Evolutionary conservation across 2,888 invertebrate genomes (phyloP).

Genomic region (Eutolmus rufibarbis): DNA sequence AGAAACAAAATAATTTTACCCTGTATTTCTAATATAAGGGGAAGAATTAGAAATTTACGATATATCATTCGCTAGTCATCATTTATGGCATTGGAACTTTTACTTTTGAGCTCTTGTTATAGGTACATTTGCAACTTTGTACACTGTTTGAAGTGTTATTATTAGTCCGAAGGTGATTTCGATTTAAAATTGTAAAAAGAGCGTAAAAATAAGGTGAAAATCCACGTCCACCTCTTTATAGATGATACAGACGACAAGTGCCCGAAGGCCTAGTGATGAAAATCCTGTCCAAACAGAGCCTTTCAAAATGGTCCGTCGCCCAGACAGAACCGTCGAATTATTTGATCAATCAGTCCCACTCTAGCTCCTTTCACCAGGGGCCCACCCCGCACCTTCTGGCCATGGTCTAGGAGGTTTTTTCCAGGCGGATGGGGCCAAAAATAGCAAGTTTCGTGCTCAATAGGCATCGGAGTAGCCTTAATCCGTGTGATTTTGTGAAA

Average conservation of each 20-base stretch:
- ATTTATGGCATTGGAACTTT: no score
- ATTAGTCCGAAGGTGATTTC: background rate
- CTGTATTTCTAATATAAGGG: no score
- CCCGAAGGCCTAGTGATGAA: background rate
- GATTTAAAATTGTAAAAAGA: background rate
- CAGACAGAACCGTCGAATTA: background rate
- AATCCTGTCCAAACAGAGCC: background rate
- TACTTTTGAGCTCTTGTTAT: no score
- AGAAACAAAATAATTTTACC: no score
- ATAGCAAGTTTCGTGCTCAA: constrained; percentile 28
- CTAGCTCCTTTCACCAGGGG: background rate
- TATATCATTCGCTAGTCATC: no score
- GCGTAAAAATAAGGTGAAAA: background rate
- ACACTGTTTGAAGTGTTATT: background rate
- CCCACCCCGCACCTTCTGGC: background rate
- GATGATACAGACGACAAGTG: background rate
- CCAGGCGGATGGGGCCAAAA: background rate
- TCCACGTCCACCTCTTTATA: background rate
- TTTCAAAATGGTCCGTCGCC: background rate
- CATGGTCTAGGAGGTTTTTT: background rate
- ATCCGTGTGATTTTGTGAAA: constrained; percentile 15
- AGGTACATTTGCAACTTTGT: background rate
- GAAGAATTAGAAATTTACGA: no score
- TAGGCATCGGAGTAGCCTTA: background rate
- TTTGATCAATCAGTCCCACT: background rate